Evolutionary conservation across 2,113 vertebrate species (phyloP).

Genomic region (Polypterus bichir): DNA sequence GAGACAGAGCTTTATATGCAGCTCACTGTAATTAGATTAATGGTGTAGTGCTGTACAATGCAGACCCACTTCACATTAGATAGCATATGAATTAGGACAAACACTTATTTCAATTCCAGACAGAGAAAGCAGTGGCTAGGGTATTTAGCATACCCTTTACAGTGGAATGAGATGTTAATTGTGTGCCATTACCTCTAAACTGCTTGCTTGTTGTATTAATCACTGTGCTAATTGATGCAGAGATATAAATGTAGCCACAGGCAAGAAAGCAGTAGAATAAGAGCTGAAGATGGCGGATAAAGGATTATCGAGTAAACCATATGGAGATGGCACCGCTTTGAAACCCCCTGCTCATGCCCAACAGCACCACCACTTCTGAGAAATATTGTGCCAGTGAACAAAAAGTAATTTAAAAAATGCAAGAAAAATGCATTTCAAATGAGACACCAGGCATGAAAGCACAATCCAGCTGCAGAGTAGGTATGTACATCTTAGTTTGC

Average conservation of each 20-base stretch:
- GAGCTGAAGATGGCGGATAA: conserved; percentile 70
- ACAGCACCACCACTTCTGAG: conserved; percentile 34
- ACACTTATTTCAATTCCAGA: conserved; percentile 83
- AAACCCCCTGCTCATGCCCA: conserved; percentile 58
- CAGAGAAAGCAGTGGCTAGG: conserved; percentile 71
- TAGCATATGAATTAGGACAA: conserved; percentile 84
- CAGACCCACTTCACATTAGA: conserved; percentile 75
- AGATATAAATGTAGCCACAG: conserved; percentile 93
- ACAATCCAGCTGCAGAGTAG: conserved; percentile 21
- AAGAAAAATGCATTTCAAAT: conserved; percentile 23
- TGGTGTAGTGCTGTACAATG: conserved; percentile 72
- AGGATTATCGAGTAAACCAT: conserved; percentile 79
- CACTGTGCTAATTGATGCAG: conserved; percentile 98
- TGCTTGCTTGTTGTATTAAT: conserved; percentile 99
- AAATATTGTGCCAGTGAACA: conserved; percentile 24
- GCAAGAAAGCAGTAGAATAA: conserved; percentile 73
- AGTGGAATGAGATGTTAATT: conserved; percentile 97
- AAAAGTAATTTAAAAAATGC: conserved; percentile 17
- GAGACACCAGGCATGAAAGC: conserved; percentile 19
- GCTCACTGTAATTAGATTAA: conserved; percentile 96
- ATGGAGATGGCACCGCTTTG: conserved; percentile 80
- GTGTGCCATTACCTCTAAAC: conserved; percentile 98
- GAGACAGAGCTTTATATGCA: conserved; percentile 78
- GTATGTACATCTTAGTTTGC: conserved; percentile 8
- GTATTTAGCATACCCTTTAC: conserved; percentile 91